Evolutionary conservation across 2,888 invertebrate species (phyloP).

Genomic region (Drosophila putrida): DNA sequence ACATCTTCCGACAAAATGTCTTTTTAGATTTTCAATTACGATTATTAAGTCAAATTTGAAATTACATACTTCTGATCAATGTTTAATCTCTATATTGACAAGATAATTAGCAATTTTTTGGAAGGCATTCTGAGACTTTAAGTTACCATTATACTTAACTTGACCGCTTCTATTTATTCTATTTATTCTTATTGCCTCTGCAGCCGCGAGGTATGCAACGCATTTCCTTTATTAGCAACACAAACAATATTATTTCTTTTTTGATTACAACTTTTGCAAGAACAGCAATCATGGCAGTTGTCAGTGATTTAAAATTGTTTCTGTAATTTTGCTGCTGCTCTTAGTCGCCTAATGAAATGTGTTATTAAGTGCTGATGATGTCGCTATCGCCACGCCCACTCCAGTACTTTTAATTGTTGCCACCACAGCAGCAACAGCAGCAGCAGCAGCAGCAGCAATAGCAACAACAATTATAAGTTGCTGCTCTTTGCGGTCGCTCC

Average conservation of each 20-base stretch:
- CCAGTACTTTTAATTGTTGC: conserved; percentile 72
- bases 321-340: not conserved
- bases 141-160: not conserved
- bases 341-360: conserved; percentile 67
- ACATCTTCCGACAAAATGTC: not conserved
- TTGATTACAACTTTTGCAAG: conserved; percentile 4
- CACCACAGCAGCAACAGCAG: conserved; percentile 34
- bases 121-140: not conserved
- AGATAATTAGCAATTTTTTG: not conserved
- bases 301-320: not conserved
- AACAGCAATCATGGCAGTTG: conserved; percentile 28
- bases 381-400: conserved; percentile 27
- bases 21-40: not conserved
- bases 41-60: not conserved
- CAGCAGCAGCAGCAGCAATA: conserved; percentile 36
- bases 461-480: conserved; percentile 29
- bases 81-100: not conserved
- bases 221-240: conserved; percentile 67
- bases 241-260: conserved; percentile 21
- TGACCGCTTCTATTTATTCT: too few species aligned
- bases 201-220: conserved; percentile 50
- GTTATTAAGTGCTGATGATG: conserved; percentile 74
- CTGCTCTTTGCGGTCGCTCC: conserved; percentile 46
- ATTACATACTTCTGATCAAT: not conserved
- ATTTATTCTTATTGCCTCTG: not conserved